Evolutionary conservation across 2,888 invertebrate genomes (phyloP), one percentile per base, ranked within the genome.

Genomic region (Drosophila borborema): DNA sequence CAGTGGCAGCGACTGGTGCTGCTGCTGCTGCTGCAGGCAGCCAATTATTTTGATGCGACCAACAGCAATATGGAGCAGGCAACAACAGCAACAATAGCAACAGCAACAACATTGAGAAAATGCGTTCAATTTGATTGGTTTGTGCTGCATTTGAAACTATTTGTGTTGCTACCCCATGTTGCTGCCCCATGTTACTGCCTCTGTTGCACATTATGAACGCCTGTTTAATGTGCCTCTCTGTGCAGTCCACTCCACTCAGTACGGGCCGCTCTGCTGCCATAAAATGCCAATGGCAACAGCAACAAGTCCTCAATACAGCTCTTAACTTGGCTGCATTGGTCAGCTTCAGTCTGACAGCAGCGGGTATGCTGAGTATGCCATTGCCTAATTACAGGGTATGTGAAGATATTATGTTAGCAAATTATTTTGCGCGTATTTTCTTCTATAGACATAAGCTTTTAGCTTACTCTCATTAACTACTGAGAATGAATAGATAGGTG

Each of bases 1-100:
- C 62, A 59, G 58, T 55, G 48, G 48, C 28, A 5, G 28, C 28
- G 62, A 53, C 59, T 36, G 63, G 36, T 62, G 69, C 40, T 36
- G 63, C 40, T 62, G 70, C 40, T 64, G 64, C 43, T 81, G 65
- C 62, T 74, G 67, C 48, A 64, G 65, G 72, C 76, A 79, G 90
- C 89, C 86, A 86, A 86, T 86, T 86, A 86, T 90, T 88, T 86
- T 81, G 86, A 82, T 84, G 86, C 83, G 80, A 69, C 55, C 48
- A 77, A 75, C 85, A 85, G 76, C 77, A 80, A 82, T 89, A 74
- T 84, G 82, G 80, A 89, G 74, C 89, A 88, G 67, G 67, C 80
- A 86, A 67, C 66, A 62, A 34, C 71, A 70, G 34, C 9, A 36
- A 69, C 8, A 31, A 8, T 31, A 31, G 36, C 62, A 60, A 41